Conservation (phyloP, 1,140 invertebrate genomes). For the Microplitis demolitor region DNA sequence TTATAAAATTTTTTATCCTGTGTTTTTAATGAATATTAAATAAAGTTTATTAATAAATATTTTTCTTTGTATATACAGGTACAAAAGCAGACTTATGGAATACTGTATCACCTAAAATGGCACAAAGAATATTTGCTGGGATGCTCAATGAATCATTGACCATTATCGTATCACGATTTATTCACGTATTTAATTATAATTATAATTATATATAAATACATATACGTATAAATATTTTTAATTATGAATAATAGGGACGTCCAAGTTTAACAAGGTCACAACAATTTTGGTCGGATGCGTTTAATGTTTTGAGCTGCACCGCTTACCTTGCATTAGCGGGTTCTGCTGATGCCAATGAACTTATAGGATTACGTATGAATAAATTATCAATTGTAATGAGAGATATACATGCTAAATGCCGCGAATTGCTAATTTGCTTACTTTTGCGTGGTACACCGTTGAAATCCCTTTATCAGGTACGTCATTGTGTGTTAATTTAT, state of each 20-base stretch:
- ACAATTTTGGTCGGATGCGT: constrained; percentile 72
- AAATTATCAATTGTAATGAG: constrained; percentile 68
- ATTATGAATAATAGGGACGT: constrained; percentile 59
- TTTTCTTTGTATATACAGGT: constrained; percentile 56
- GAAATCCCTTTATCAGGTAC: constrained; percentile 75
- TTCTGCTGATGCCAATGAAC: constrained; percentile 67
- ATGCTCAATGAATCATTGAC: constrained; percentile 82
- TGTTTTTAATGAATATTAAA: neutral
- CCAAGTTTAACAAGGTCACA: constrained; percentile 67
- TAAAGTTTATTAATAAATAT: no score
- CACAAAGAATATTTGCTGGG: constrained; percentile 76
- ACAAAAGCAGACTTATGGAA: constrained; percentile 78
- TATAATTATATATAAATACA: neutral
- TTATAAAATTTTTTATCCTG: neutral
- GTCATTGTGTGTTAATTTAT: neutral
- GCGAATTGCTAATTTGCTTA: constrained; percentile 73
- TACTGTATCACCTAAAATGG: constrained; percentile 80
- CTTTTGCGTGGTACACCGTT: constrained; percentile 73
- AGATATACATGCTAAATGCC: constrained; percentile 80
- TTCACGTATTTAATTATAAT: constrained; percentile 63
- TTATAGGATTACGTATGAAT: constrained; percentile 64
- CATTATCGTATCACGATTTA: constrained; percentile 75
- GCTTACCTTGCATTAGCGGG: constrained; percentile 70
- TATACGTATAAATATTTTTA: neutral
- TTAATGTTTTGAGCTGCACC: constrained; percentile 75